Evolutionary conservation across 2,888 invertebrate genomes (phyloP).

Genomic region (Catocala fraxini): DNA sequence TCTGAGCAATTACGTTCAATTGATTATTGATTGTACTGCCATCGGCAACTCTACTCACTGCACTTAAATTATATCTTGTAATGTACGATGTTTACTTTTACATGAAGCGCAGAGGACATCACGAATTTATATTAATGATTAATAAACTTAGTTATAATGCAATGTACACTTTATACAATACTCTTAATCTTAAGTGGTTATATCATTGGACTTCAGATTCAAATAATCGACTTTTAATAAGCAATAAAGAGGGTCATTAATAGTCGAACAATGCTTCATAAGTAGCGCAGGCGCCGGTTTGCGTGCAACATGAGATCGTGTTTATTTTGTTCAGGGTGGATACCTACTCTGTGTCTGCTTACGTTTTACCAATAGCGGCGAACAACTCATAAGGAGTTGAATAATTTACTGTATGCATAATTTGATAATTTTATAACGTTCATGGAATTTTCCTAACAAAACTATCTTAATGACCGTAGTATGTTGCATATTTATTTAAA

Average conservation of each 20-base stretch:
- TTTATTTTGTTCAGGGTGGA: conserved; percentile 71
- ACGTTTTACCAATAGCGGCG: conserved; percentile 35
- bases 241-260: conserved; percentile 39
- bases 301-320: conserved; percentile 76
- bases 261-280: conserved; percentile 49
- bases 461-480: conserved; percentile 26
- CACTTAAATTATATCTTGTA: conserved; percentile 28
- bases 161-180: conserved; percentile 1
- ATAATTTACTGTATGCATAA: conserved; percentile 43
- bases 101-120: not conserved
- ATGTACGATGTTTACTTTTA: conserved; percentile 22
- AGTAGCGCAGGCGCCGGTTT: conserved; percentile 43
- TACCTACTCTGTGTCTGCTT: conserved; percentile 40
- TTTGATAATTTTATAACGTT: conserved; percentile 41
- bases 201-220: conserved; percentile 24
- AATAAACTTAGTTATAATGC: not conserved
- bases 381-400: conserved; percentile 20
- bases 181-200: conserved; percentile 16
- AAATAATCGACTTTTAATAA: conserved; percentile 39
- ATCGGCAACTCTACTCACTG: conserved; percentile 27
- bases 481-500: conserved; percentile 4
- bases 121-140: not conserved
- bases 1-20: conserved; percentile 77
- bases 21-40: conserved; percentile 67
- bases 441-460: conserved; percentile 53